Evolutionary conservation across 2,888 invertebrate species (phyloP).

Genomic region (Pyrocoelia pectoralis): DNA sequence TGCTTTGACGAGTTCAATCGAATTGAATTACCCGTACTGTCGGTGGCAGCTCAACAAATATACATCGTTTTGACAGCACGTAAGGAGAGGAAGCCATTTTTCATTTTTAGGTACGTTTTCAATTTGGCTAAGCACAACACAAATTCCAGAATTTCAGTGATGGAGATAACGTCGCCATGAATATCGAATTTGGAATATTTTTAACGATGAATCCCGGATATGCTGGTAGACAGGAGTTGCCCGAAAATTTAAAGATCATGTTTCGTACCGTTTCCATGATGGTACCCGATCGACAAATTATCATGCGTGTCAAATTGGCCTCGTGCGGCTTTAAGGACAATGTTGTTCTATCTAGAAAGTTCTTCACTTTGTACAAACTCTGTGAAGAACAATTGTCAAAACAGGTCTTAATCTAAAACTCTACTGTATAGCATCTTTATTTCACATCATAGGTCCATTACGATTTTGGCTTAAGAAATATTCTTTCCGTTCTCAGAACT

Average conservation of each 20-base stretch:
- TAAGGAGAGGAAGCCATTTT: conserved; percentile 67
- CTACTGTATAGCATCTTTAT: not conserved
- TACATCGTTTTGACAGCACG: conserved; percentile 74
- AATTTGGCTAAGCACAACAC: not conserved
- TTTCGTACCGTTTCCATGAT: conserved; percentile 93
- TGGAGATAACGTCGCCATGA: conserved; percentile 81
- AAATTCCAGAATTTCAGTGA: conserved; percentile 68
- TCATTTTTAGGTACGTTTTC: conserved; percentile 63
- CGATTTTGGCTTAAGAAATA: conserved; percentile 85
- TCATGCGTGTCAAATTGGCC: conserved; percentile 88
- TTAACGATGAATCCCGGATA: conserved; percentile 94
- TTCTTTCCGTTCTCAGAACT: conserved; percentile 81
- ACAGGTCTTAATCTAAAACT: conserved; percentile 62
- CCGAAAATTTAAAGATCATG: conserved; percentile 90
- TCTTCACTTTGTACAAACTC: conserved; percentile 85
- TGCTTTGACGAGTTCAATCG: conserved; percentile 94
- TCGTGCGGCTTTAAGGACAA: conserved; percentile 93
- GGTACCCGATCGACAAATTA: conserved; percentile 92
- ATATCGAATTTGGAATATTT: conserved; percentile 87
- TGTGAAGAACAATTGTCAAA: conserved; percentile 92
- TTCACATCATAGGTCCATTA: conserved; percentile 70
- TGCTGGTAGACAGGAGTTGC: conserved; percentile 89
- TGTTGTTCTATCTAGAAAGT: conserved; percentile 79
- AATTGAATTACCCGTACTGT: conserved; percentile 87
- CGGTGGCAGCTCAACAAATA: conserved; percentile 94